These are phyloP conservation scores for Drosophila santomea DNA, from an alignment of 1,140 invertebrate genomes.

Conservation along the genomic window DNA sequence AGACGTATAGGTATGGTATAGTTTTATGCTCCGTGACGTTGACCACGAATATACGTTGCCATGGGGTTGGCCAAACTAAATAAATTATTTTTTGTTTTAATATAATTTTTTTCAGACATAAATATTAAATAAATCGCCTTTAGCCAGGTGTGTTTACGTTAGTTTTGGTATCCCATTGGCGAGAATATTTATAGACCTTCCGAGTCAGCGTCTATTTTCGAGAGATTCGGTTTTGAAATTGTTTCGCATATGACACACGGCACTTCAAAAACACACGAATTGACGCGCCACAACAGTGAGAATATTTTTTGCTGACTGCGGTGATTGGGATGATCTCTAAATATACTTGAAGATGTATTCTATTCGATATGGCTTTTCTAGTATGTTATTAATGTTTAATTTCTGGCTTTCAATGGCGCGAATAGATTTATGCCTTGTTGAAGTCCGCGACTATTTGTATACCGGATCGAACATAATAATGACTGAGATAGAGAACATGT, in stretches of 20 bases:
- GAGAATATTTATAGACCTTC: slow-evolving; percentile 68
- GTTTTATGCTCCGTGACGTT: slow-evolving; percentile 51
- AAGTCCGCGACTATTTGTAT: slow-evolving; percentile 59
- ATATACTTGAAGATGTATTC: slow-evolving; percentile 51
- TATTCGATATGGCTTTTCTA: slow-evolving; percentile 45
- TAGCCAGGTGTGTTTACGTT: slow-evolving; percentile 64
- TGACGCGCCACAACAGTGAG: slow-evolving; percentile 41
- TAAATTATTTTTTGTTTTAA: slow-evolving; percentile 30
- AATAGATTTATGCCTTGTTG: slow-evolving; percentile 65
- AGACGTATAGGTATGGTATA: neutral
- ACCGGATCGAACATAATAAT: slow-evolving; percentile 19
- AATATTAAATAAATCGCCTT: slow-evolving; percentile 47
- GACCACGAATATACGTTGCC: slow-evolving; percentile 63
- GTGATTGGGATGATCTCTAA: slow-evolving; percentile 42
- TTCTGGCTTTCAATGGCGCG: slow-evolving; percentile 55
- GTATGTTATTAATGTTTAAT: slow-evolving; percentile 60
- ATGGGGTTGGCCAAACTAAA: slow-evolving; percentile 35
- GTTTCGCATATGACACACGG: slow-evolving; percentile 76
- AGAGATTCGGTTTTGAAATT: slow-evolving; percentile 71
- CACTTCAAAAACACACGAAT: slow-evolving; percentile 39
- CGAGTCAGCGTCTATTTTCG: slow-evolving; percentile 72
- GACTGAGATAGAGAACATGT: slow-evolving; percentile 31
- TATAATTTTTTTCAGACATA: slow-evolving; percentile 15
- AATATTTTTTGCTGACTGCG: slow-evolving; percentile 12
- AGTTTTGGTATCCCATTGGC: slow-evolving; percentile 40